Conservation (phyloP, 2,113 vertebrate genomes). For the Hemiprocne comata region DNA sequence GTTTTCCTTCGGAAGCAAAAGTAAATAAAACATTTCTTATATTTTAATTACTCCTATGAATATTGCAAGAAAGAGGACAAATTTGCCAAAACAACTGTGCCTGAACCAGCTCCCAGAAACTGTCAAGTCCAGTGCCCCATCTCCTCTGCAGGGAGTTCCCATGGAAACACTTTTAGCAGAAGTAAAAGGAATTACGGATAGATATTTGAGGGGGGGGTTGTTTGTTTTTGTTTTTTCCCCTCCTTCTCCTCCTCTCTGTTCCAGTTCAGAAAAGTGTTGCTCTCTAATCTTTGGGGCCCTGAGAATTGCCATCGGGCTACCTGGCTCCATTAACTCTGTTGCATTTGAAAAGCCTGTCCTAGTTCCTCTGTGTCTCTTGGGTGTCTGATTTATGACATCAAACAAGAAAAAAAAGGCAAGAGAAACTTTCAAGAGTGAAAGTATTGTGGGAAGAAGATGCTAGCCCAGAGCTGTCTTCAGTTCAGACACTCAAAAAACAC, state of each 20-base stretch:
- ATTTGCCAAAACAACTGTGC: not conserved
- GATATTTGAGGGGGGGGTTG: not conserved
- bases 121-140: not conserved
- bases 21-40: not conserved
- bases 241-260: not conserved
- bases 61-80: not conserved
- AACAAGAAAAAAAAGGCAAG: not conserved
- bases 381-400: not conserved
- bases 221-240: accelerated
- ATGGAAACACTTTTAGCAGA: constrained; percentile 54
- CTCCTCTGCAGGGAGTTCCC: constrained; percentile 48
- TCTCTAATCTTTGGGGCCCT: constrained; percentile 2
- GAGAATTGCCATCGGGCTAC: not conserved
- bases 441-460: not conserved
- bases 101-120: constrained; percentile 16
- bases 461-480: not conserved
- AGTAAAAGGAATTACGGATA: constrained; percentile 46
- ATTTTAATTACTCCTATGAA: not conserved
- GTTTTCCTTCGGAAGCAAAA: not conserved
- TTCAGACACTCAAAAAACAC: not conserved
- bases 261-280: constrained; percentile 23
- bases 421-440: not conserved
- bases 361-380: not conserved
- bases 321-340: not conserved
- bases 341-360: constrained; percentile 34